phyloP scores from a whole-genome alignment of 2,797 vertebrate species.

The Scarus forsteni region DNA sequence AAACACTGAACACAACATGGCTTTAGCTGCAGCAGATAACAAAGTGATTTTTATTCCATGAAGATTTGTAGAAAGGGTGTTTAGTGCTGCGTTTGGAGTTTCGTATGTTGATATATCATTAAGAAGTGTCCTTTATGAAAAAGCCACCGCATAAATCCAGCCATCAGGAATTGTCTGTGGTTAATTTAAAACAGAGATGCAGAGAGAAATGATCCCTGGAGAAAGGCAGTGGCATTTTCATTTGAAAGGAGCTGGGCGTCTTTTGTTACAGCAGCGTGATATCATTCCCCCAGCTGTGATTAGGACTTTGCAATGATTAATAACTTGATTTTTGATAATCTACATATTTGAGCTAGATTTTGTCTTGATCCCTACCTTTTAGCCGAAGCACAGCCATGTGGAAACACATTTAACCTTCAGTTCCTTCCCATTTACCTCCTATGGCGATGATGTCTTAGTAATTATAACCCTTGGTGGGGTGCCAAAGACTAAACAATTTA shows the following conservation, averaged over 20 bases:
- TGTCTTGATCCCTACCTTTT: constrained; percentile 34
- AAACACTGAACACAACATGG: constrained; percentile 30
- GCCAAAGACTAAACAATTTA: constrained; percentile 60
- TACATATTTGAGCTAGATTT: constrained; percentile 38
- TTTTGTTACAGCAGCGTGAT: constrained; percentile 35
- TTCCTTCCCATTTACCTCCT: constrained; percentile 65
- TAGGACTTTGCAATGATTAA: constrained; percentile 39
- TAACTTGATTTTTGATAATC: constrained; percentile 48
- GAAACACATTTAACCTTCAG: constrained; percentile 71
- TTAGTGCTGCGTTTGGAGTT: constrained; percentile 17
- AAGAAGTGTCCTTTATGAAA: constrained; percentile 10
- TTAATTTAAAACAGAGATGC: constrained; percentile 34
- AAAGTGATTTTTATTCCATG: constrained; percentile 24
- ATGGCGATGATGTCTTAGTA: constrained; percentile 64
- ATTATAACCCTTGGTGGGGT: constrained; percentile 72
- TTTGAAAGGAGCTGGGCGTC: constrained; percentile 32
- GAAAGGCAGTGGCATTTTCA: constrained; percentile 42
- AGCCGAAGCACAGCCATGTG: constrained; percentile 53
- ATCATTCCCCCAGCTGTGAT: constrained; percentile 26
- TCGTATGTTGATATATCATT: constrained; percentile 40
- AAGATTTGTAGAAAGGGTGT: constrained; percentile 26
- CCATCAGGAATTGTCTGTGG: constrained; percentile 29
- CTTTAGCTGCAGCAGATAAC: constrained; percentile 40
- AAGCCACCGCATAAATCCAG: constrained; percentile 10
- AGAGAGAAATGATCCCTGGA: constrained; percentile 25